A percentile compares a stretch with the other conserved stretches of the same genome.
These are phyloP conservation scores for Azemiops feae DNA, from an alignment of 2,113 vertebrate genomes.

Conservation along the genomic window DNA sequence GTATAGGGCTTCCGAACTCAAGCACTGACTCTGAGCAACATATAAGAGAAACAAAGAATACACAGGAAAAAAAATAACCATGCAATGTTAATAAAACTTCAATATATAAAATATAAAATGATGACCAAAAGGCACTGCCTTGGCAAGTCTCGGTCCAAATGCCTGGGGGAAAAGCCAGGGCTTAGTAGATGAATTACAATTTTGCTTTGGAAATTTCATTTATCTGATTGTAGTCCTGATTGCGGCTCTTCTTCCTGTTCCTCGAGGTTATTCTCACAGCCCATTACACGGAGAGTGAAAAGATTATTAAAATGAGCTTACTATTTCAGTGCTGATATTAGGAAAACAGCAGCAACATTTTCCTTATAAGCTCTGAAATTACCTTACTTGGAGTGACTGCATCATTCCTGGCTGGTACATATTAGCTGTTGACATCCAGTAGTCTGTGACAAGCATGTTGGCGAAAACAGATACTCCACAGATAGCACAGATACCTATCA, in stretches of 20 bases:
- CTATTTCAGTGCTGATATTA: background rate
- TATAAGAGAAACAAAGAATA: background rate
- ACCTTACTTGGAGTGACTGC: constrained; percentile 75
- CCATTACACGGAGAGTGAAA: background rate
- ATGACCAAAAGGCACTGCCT: background rate
- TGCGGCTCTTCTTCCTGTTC: background rate
- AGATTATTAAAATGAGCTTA: background rate
- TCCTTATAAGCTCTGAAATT: background rate
- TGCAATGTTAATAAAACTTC: background rate
- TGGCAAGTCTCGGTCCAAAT: background rate
- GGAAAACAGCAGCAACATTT: background rate
- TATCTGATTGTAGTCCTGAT: background rate
- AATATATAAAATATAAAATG: background rate
- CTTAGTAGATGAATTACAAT: background rate
- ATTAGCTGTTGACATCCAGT: constrained; percentile 77
- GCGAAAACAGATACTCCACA: constrained; percentile 88
- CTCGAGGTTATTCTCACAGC: background rate
- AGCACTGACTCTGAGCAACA: background rate
- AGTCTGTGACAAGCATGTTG: constrained; percentile 90
- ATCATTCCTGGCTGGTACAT: constrained; percentile 72
- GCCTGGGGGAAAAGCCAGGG: background rate
- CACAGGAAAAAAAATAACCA: background rate
- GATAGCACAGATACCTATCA: constrained; percentile 82
- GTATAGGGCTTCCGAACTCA: background rate
- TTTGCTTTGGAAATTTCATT: background rate